Conservation (phyloP, 2,797 vertebrate genomes). For the Phalloptychus januarius region DNA sequence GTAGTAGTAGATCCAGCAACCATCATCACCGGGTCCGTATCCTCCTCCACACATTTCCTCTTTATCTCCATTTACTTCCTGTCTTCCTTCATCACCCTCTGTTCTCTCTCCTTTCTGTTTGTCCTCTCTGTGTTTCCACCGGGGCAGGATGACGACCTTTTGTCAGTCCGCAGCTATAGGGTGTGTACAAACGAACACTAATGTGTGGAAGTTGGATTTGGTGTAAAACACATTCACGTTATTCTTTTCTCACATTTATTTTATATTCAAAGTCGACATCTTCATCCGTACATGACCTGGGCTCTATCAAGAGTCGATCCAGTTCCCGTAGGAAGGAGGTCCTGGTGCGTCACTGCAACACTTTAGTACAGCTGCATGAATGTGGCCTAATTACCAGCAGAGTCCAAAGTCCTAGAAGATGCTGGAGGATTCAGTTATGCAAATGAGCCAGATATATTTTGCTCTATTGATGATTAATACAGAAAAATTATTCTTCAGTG, state of each 20-base stretch:
- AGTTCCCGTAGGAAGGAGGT: conserved; percentile 84
- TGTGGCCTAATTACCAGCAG: conserved; percentile 15
- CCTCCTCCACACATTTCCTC: conserved; percentile 53
- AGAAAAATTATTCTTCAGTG: neutral
- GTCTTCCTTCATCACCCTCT: conserved; percentile 41
- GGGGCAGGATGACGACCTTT: conserved; percentile 80
- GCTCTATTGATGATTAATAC: neutral
- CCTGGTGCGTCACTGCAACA: conserved; percentile 80
- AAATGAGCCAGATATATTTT: neutral
- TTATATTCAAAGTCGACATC: conserved; percentile 79
- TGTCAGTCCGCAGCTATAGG: conserved; percentile 83
- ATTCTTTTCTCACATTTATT: neutral
- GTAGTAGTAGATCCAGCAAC: conserved; percentile 81
- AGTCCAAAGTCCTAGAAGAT: neutral
- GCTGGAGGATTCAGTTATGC: neutral
- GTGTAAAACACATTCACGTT: neutral
- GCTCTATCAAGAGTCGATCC: conserved; percentile 80
- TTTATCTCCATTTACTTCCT: conserved; percentile 49
- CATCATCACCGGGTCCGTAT: conserved; percentile 91
- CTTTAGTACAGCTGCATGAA: conserved; percentile 28
- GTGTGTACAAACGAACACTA: conserved; percentile 73
- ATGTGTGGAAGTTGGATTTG: conserved; percentile 39
- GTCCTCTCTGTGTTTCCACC: conserved; percentile 68
- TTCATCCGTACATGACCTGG: conserved; percentile 77
- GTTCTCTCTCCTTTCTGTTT: conserved; percentile 49